A percentile compares a stretch with the other conserved stretches of the same genome.
These are phyloP conservation scores for Dendroctonus ponderosae DNA, from an alignment of 1,140 invertebrate species.

Conservation along the genomic window DNA sequence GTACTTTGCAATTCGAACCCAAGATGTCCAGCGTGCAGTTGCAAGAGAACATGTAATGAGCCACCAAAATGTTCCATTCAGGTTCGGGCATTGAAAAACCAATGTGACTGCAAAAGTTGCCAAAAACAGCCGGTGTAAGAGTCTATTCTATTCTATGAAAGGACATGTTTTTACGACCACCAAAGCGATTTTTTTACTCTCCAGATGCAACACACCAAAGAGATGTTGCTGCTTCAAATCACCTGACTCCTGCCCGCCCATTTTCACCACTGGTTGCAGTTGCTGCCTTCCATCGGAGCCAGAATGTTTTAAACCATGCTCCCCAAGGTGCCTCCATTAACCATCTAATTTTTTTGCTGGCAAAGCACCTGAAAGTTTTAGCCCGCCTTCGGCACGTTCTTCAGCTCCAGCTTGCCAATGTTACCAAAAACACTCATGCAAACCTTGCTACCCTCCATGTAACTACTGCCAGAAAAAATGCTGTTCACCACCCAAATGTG, in stretches of 20 bases:
- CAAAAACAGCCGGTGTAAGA: too few relatives aligned
- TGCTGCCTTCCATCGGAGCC: constrained; percentile 7
- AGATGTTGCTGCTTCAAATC: constrained; percentile 2
- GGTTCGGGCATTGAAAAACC: constrained; percentile 6
- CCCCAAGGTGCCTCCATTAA: neutral
- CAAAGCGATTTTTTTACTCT: neutral
- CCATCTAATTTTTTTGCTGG: neutral
- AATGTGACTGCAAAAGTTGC: constrained; percentile 10
- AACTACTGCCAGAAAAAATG: constrained; percentile 19
- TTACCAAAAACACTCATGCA: constrained; percentile 6
- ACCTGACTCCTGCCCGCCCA: neutral
- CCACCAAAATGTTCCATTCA: constrained; percentile 9
- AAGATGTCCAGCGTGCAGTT: constrained; percentile 2
- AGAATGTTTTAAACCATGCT: neutral
- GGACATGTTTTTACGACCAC: neutral
- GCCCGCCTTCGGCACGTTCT: constrained; percentile 5
- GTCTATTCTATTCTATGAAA: neutral
- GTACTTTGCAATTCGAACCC: neutral
- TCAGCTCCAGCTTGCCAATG: constrained; percentile 11
- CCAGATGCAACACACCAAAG: neutral
- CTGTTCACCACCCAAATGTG: constrained; percentile 23
- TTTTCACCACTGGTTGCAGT: constrained; percentile 2
- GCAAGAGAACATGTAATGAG: constrained; percentile 8
- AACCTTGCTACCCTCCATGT: constrained; percentile 1
- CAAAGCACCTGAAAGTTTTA: too few relatives aligned